Base-by-base conservation (phyloP, 1,140 invertebrate genomes). In the Sarcophaga bullata region DNA sequence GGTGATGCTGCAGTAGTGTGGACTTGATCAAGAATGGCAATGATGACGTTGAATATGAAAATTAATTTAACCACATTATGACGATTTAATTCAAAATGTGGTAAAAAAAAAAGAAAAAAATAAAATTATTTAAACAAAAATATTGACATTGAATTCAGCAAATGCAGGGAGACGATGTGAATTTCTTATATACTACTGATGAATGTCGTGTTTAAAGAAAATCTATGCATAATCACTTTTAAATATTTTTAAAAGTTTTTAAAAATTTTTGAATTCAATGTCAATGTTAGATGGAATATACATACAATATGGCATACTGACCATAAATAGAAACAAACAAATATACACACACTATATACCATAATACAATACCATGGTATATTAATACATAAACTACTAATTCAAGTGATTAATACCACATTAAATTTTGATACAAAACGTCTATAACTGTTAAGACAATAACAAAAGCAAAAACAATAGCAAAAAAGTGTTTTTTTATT, bases 241-340 rank as follows among this genome's bases (percentile, higher is more conserved):
- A n/a, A n/a, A n/a, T n/a, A n/a, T n/a, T n/a, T n/a, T n/a, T n/a
- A n/a, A n/a, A n/a, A n/a, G n/a, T n/a, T n/a, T n/a, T n/a, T n/a
- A 75, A 47, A 75, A 47, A 75, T 47, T n/a, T n/a, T n/a, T n/a
- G n/a, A n/a, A 73, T 75, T 75, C 73, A 75, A 75, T 47, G 73
- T 75, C 73, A 75, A 47, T 75, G 73, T 75, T 75, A 75, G 47
- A 75, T 37, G 73, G 73, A 47, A 75, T 47, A 75, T 75, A 48
- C n/a, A n/a, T n/a, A n/a, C n/a, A n/a, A n/a, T n/a, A n/a, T n/a
- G n/a, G n/a, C n/a, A n/a, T n/a, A n/a, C n/a, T n/a, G n/a, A n/a
- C n/a, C n/a, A n/a, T n/a, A n/a, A n/a, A n/a, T n/a, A n/a, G n/a
- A n/a, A n/a, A n/a, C n/a, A n/a, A n/a, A n/a, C n/a, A n/a, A n/a